Evolutionary conservation across 2,113 vertebrate genomes (phyloP), one percentile per base, ranked within the genome.

Genomic region (Oncorhynchus clarkii): DNA sequence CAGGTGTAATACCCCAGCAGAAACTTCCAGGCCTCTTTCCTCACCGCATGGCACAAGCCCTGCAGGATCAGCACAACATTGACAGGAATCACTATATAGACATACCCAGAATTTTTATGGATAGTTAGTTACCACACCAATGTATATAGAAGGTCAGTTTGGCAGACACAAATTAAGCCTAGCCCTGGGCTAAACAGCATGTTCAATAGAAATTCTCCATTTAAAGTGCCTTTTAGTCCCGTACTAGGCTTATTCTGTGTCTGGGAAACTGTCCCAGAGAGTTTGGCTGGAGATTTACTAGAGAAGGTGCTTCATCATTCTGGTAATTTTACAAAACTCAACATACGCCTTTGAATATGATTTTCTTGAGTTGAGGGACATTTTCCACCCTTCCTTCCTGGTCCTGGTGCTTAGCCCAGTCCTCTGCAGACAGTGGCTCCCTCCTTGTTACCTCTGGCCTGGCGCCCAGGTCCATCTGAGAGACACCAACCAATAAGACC

Each of bases 21-120:
- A 79, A 97, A 98, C 90, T 97, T 99, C 97, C 97, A 98, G 2
- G 91, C 95, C 64, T 97, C 95, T 77, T 96, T 99, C 89, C 97
- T 95, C 73, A 97, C 66, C 0, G 92, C 91, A 79, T 98, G 95
- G 83, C 95, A 95, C 59, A 99, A 93, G 27, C 96, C 98, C 97
- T 99, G 80, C 67, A 80, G 69, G 51, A 4, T 78, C 85, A 90
- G 79, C 57, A 20, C 27, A 22, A 24, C 14, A 34, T 3, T 64
- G 16, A 57, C 31, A 70, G 27, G 16, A n/a, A 70, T 39, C 4
- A 70, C 14, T 1, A 24, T 24, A 54, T 1, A 54, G 51, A 54
- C 51, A 54, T 16, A 18, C 3, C 51, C 14, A 4, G 16, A 54
- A 54, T 54, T 16, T 18, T 4, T 3, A 29, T 16, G 31, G 39